Base-by-base conservation (phyloP, 2,797 vertebrate genomes). In the Bryconaethiops microstoma region DNA sequence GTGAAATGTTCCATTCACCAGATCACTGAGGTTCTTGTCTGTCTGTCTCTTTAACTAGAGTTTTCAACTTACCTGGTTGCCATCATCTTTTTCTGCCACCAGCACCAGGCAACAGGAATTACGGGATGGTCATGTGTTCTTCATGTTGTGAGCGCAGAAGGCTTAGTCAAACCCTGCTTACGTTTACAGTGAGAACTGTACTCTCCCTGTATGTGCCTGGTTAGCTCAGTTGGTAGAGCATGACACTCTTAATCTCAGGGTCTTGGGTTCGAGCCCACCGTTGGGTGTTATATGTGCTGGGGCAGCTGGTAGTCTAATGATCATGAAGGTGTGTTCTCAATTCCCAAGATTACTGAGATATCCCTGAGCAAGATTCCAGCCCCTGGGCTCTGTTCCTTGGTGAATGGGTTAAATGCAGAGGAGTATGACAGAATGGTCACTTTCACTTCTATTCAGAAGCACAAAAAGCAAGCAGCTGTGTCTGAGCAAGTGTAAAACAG, bases 161-260 rank as follows among this genome's bases (percentile, higher is more conserved):
- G 12, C 48, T 19, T 19, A 72, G 23, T 21, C 40, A 25, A 23
- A 14, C 14, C 13, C 16, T 59, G 40, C 19, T 7, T 45, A 69
- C 40, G 40, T 69, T 55, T 42, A 65, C 2, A 55, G 25, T 52
- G 54, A 48, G 40, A 10, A 8, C 45, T 48, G 45, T 9, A 48
- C 45, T 48, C 0, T 48, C 35, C 35, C 35, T 35, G 35, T 35
- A 4, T 35, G 35, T 35, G 35, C 35, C 35, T 35, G 92, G 93
- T 93, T 95, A 94, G 93, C 94, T 95, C 93, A 95, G 93, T 95
- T 92, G 92, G 93, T 92, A 94, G 93, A 95, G 94, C 93, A 94
- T 94, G 92, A 94, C 93, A 94, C 93, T 95, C 93, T 94, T 94
- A 94, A 94, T 94, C 92, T 94, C 92, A 94, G 93, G 93, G 93